These are phyloP conservation scores for Crax fasciolata DNA, from an alignment of 2,797 vertebrate genomes.

Conservation along the genomic window DNA sequence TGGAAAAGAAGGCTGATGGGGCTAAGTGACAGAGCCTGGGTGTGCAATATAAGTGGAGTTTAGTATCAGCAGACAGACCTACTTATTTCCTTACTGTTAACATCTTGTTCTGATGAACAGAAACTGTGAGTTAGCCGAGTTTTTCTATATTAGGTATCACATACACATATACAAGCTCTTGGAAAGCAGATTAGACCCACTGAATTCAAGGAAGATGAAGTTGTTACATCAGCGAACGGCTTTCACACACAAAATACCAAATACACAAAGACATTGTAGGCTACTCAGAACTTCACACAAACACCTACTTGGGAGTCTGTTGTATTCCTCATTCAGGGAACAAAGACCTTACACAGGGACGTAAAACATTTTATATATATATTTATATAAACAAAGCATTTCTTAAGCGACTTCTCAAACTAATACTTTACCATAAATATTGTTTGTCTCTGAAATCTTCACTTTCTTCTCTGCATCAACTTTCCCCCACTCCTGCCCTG, in stretches of 20 bases:
- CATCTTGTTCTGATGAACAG: not conserved
- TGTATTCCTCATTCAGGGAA: not conserved
- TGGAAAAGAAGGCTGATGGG: not conserved
- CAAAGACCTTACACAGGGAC: not conserved
- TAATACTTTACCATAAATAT: not conserved
- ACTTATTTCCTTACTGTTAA: not conserved
- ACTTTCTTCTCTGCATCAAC: not conserved
- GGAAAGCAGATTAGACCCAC: not conserved
- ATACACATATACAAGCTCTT: not conserved
- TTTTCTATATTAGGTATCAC: not conserved
- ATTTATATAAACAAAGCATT: not conserved
- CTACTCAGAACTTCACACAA: not conserved
- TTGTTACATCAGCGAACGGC: not conserved
- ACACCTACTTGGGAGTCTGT: not conserved
- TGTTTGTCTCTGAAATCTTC: not conserved
- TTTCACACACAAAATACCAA: not conserved
- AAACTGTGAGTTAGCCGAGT: not conserved
- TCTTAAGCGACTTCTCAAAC: not conserved
- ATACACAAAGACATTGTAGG: not conserved
- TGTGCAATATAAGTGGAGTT: not conserved
- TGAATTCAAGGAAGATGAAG: not conserved
- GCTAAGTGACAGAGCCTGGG: not conserved
- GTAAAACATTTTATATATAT: not conserved
- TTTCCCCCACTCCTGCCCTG: not conserved
- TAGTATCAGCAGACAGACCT: not conserved